Evolutionary conservation across 2,888 invertebrate species (phyloP).

Genomic region (Coremacera marginata): DNA sequence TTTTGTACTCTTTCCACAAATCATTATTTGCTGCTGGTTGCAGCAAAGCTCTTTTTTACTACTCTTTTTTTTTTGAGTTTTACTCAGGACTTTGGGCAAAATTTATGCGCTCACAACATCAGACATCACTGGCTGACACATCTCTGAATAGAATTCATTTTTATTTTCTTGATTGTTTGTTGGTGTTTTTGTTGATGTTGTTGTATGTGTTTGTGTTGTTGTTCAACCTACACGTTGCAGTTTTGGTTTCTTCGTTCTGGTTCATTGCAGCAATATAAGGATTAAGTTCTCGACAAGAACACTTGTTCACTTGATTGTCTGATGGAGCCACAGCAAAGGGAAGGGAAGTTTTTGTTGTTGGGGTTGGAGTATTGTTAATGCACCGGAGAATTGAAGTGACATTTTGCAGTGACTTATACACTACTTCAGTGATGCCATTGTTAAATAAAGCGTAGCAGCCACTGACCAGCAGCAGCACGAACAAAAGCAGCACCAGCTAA

Average conservation of each 20-base stretch:
- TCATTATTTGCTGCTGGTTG: slow-evolving; percentile 20
- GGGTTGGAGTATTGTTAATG: background rate
- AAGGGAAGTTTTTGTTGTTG: background rate
- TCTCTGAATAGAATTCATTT: slow-evolving; percentile 16
- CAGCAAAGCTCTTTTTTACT: background rate
- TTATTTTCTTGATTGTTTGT: background rate
- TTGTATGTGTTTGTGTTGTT: background rate
- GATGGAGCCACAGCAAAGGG: background rate
- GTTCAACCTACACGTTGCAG: background rate
- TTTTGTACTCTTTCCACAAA: slow-evolving; percentile 15
- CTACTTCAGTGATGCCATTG: background rate
- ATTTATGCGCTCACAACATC: slow-evolving; percentile 10
- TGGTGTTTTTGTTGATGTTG: background rate
- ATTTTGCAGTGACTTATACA: background rate
- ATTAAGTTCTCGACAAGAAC: slow-evolving; percentile 19
- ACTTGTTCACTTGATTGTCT: slow-evolving; percentile 23
- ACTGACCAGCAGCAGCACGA: background rate
- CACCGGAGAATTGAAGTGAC: background rate
- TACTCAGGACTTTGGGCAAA: slow-evolving; percentile 1
- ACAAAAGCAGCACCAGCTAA: background rate
- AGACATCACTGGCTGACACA: background rate
- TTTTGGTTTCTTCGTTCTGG: background rate
- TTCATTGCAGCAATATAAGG: slow-evolving; percentile 12
- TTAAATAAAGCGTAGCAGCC: background rate
- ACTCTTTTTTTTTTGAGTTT: background rate